Evolutionary conservation across 2,113 vertebrate genomes (phyloP), one percentile per base, ranked within the genome.

Genomic region (Varanus komodoensis): DNA sequence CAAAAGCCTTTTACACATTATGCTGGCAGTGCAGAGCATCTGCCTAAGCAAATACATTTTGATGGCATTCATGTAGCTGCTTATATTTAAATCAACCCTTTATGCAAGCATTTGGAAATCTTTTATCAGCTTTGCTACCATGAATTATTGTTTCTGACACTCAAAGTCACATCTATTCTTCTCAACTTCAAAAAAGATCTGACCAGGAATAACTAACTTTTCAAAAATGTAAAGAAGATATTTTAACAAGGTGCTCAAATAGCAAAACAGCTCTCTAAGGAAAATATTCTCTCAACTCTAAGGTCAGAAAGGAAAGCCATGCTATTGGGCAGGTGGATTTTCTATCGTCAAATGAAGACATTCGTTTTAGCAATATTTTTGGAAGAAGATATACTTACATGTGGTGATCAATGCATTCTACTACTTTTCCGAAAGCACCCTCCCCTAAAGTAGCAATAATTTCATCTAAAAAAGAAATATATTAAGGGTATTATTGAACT

Each of bases 341-440:
- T 80, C 44, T 25, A 7, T 88, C 34, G 7, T 4, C 19, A 86
- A 84, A 8, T 0, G 3, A 77, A 78, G 15, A 3, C 8, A 27
- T 75, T 73, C 82, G 12, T 74, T 75, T 88, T 0, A 0, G 88
- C 23, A 88, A 87, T 11, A 7, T 0, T 1, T 17, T 25, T 9
- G 87, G 3, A 89, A 75, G 3, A 71, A 25, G 75, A 21, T 6
- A 73, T 90, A 97, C 97, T 97, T 97, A 97, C 97, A 97, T 97
- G 95, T 95, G 95, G 94, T 98, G 98, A 97, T 99, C 99, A 96
- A 99, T 98, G 95, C 99, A 99, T 94, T 99, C 98, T 64, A 98
- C 98, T 27, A 99, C 99, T 97, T 99, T 99, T 92, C 99, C 99
- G 98, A 99, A 99, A 94, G 99, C 98, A 94, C 99, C 99, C 97